Evolutionary conservation across 2,113 vertebrate genomes (phyloP).

Genomic region (Fregetta grallaria): DNA sequence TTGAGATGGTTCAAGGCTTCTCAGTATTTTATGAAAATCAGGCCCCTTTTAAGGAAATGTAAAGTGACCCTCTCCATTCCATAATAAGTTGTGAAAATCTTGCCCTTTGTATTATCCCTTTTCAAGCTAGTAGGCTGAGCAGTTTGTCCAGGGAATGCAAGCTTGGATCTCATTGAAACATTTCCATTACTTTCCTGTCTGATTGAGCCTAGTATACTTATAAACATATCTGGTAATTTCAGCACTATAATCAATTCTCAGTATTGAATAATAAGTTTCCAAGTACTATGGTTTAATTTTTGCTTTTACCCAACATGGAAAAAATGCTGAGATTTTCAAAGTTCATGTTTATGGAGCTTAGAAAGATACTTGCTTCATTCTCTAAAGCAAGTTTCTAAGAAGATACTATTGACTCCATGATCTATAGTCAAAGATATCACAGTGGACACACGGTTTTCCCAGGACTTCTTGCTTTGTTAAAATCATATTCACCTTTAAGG

Average conservation of each 20-base stretch:
- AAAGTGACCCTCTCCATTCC: background rate
- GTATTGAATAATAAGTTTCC: background rate
- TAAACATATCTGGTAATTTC: background rate
- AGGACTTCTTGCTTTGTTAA: background rate
- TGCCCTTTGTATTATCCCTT: conserved; percentile 14
- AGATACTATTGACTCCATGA: background rate
- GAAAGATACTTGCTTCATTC: background rate
- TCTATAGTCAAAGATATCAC: background rate
- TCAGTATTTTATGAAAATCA: conserved; percentile 29
- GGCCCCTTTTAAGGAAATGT: background rate
- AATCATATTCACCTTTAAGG: background rate
- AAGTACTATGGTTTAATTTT: background rate
- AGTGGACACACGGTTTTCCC: background rate
- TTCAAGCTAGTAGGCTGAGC: background rate
- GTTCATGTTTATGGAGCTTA: background rate
- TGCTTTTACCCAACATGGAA: background rate
- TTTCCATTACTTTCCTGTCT: background rate
- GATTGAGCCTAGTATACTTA: background rate
- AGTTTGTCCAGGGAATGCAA: background rate
- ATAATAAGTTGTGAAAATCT: background rate
- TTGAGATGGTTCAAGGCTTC: background rate
- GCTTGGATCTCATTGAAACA: background rate
- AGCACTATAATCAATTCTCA: background rate
- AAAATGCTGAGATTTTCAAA: background rate
- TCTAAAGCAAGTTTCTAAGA: background rate